Evolutionary conservation across 2,888 invertebrate genomes (phyloP), one percentile per base, ranked within the genome.

Genomic region (Drosophila barbarae): DNA sequence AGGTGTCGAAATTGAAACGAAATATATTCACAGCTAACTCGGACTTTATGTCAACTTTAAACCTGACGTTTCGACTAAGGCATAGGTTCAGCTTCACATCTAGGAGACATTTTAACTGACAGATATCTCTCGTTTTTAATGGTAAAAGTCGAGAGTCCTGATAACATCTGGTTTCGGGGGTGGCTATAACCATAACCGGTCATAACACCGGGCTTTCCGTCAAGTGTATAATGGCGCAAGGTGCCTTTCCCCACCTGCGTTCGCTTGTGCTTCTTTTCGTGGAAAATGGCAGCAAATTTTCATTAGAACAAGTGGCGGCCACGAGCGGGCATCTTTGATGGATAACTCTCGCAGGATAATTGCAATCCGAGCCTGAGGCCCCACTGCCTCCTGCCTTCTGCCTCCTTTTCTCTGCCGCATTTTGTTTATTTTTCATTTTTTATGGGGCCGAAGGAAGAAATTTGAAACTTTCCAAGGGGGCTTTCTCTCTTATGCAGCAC

Each of bases 291-390:
- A 69, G 60, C 50, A 67, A 61, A 82, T 65, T 80, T 72, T 77
- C 66, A 77, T 80, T 72, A 64, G 63, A 55, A 55, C 77, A 71
- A 69, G 71, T 64, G 73, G 36, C 28, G 28, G n/a, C 42, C 7
- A 10, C 36, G 56, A 50, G 38, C 41, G 51, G 46, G 26, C 60
- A 53, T 55, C 56, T 58, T 60, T 81, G 77, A 78, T 69, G 84
- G 78, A 78, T 77, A 77, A 77, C 78, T 73, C 71, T 65, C 71
- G 52, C 39, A 23, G 69, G 64, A 84, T 78, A 78, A 78, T 78
- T 78, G 84, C 78, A 78, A 81, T 71, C 53, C 50, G 78, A 74
- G 72, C 63, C 71, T 35, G 36, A 18, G 50, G 41, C 51, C 26
- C 26, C 26, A 34, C 23, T 7, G 8, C 15, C n/a, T 30, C 18